Evolutionary conservation across 2,797 vertebrate genomes (phyloP), one percentile per base, ranked within the genome.

Genomic region (Vultur gryphus): DNA sequence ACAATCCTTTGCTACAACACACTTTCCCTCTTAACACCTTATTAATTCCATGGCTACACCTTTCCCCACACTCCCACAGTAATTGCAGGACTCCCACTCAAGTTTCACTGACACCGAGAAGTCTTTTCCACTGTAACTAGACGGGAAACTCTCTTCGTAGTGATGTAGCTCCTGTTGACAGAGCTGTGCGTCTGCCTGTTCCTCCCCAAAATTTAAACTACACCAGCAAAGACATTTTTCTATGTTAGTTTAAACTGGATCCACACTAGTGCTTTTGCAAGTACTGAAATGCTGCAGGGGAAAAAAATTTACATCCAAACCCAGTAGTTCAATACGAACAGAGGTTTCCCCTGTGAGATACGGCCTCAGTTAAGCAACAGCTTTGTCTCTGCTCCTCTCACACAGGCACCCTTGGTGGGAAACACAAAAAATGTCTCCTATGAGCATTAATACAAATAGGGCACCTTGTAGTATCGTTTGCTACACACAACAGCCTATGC

Each of bases 1-100:
- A 93, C 87, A 94, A 37, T 72, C 51, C n/a, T 94, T 83, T 65
- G 31, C 79, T 92, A 81, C 49, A 96, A 62, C 61, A 92, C n/a
- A 54, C 46, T 91, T 94, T 77, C 54, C 65, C 33, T 69, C 65
- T 87, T 87, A 93, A 84, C 52, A 73, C 49, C 29, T 91, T 93
- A 80, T 92, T 93, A 92, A 91, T 94, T 97, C 78, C 78, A 78
- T 2, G 16, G 89, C 37, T 82, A 69, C 39, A 61, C 62, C 70
- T 66, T 91, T 92, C 46, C 48, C 65, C 57, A 37, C 7, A 48
- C 54, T 70, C 54, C 61, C 54, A 71, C 48, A 65, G 37, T 39
- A 91, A 79, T 15, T 91, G n/a, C 84, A 92, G 57, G 54, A 76
- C 79, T 93, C 87, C 79, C 54, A 92, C 72, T 93, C 39, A 86